Percentiles rank a stretch among this genome's conserved stretches.
phyloP scores from a whole-genome alignment of 2,888 invertebrate species.

The Dromius quadrimaculatus region DNA sequence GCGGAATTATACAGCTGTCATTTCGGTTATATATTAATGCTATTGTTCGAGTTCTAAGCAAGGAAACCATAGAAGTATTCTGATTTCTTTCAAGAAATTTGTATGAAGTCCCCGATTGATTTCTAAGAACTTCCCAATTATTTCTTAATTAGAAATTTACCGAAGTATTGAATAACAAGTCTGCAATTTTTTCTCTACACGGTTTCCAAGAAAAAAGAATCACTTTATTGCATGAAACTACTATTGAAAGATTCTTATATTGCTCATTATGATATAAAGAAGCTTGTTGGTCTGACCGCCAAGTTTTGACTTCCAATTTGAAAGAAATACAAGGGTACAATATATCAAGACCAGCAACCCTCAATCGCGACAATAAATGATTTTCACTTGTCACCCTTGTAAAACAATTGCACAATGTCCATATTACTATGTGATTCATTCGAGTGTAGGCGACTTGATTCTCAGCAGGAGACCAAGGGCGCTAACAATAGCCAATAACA shows the following conservation, averaged over 20 bases:
- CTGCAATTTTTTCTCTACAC: neutral
- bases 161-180: constrained; percentile 17
- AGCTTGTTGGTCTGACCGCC: too few relatives aligned
- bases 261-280: too few relatives aligned
- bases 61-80: constrained; percentile 4
- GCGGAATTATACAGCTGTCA: constrained; percentile 52
- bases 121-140: constrained; percentile 14
- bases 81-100: constrained; percentile 1
- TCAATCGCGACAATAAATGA: constrained; percentile 1
- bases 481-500: constrained; percentile 31
- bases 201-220: constrained; percentile 4
- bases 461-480: constrained; percentile 25
- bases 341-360: neutral
- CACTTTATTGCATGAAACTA: too few relatives aligned
- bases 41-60: constrained; percentile 38
- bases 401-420: constrained; percentile 21
- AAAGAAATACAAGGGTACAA: too few relatives aligned
- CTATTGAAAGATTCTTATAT: too few relatives aligned
- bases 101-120: neutral
- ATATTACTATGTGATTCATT: constrained; percentile 19
- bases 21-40: constrained; percentile 42
- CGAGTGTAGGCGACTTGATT: constrained; percentile 24
- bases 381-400: constrained; percentile 23
- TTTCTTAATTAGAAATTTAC: constrained; percentile 22
- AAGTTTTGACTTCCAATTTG: too few relatives aligned